phyloP scores from a whole-genome alignment of 2,888 invertebrate genomes.

The Cantharis flavilabris region DNA sequence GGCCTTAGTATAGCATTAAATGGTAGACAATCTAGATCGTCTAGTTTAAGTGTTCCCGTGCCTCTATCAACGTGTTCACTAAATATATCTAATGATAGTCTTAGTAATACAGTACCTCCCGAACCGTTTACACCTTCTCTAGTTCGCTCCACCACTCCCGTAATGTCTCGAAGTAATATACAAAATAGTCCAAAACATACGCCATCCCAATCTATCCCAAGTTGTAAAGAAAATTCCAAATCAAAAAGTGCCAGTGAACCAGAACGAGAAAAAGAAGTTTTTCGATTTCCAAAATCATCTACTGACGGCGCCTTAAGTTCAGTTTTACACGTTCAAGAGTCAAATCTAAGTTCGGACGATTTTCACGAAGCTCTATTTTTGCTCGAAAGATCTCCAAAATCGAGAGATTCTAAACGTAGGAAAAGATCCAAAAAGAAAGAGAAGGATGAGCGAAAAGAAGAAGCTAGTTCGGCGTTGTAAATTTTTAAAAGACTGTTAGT shows the following conservation, averaged over 20 bases:
- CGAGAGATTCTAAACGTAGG: slow-evolving; percentile 56
- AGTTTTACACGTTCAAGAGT: slow-evolving; percentile 62
- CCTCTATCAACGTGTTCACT: slow-evolving; percentile 52
- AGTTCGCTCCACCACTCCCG: slow-evolving; percentile 51
- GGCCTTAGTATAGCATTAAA: slow-evolving; percentile 46
- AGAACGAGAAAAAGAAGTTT: slow-evolving; percentile 59
- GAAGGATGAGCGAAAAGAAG: slow-evolving; percentile 55
- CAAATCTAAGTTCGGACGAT: slow-evolving; percentile 62
- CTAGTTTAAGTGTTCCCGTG: slow-evolving; percentile 58
- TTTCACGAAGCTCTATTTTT: slow-evolving; percentile 63
- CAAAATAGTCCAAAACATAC: slow-evolving; percentile 45
- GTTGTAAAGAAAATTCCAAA: slow-evolving; percentile 48
- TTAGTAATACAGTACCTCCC: slow-evolving; percentile 47
- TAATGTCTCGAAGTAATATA: slow-evolving; percentile 45
- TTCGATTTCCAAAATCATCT: slow-evolving; percentile 61
- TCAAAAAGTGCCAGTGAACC: slow-evolving; percentile 60
- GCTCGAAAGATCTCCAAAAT: slow-evolving; percentile 59
- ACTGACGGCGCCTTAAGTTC: slow-evolving; percentile 64
- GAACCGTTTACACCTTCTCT: slow-evolving; percentile 53
- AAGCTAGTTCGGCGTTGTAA: slow-evolving; percentile 58
- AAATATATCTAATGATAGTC: slow-evolving; percentile 52
- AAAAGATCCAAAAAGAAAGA: slow-evolving; percentile 58
- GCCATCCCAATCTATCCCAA: slow-evolving; percentile 36
- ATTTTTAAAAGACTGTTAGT: slow-evolving; percentile 44
- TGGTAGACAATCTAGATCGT: slow-evolving; percentile 58